Evolutionary conservation across 2,113 vertebrate species (phyloP), one percentile per base, ranked within the genome.

Genomic region (Coptodon rendalli): DNA sequence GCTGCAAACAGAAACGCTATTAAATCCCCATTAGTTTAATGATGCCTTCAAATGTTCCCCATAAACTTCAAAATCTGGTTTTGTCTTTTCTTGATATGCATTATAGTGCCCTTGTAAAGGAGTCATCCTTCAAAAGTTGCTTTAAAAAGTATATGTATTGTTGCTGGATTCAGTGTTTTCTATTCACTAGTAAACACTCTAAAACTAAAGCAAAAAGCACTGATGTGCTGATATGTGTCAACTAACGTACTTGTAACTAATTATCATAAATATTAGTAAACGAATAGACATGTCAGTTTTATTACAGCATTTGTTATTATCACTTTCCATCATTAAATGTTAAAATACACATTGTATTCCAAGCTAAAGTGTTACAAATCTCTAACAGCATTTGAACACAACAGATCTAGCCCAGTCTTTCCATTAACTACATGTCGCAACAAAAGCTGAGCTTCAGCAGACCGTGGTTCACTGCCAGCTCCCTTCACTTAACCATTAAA

Each of bases 21-120:
- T 36, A 76, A 81, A 48, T 2, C 2, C 31, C 12, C 17, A 8
- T 78, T n/a, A 43, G 13, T 16, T 14, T 16, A 7, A 71, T 66
- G 80, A 83, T 91, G 86, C 88, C 38, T 88, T 92, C 48, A 89
- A 3, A 19, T 19, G 8, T 9, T 31, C 24, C 81, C 31, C 7
- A 24, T 36, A 81, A 86, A 61, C n/a, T 38, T 59, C 52, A 3
- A 31, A 16, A 13, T 7, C 1, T 22, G 27, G 1, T 8, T 14
- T 82, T 1, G 27, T 7, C 16, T 12, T 50, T 11, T 45, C 14
- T 66, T 48, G 71, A 48, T 48, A 7, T 7, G 16, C 71, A 76
- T 31, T 76, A 29, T 12, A 4, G 24, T 2, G 43, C 24, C 24
- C 43, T 8, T 50, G 24, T 27, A 45, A 45, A 27, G 40, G 16